Percentiles rank a stretch among this genome's conserved stretches.
Evolutionary conservation across 2,797 vertebrate genomes (phyloP).

Genomic region (Peromyscus melanophrys): DNA sequence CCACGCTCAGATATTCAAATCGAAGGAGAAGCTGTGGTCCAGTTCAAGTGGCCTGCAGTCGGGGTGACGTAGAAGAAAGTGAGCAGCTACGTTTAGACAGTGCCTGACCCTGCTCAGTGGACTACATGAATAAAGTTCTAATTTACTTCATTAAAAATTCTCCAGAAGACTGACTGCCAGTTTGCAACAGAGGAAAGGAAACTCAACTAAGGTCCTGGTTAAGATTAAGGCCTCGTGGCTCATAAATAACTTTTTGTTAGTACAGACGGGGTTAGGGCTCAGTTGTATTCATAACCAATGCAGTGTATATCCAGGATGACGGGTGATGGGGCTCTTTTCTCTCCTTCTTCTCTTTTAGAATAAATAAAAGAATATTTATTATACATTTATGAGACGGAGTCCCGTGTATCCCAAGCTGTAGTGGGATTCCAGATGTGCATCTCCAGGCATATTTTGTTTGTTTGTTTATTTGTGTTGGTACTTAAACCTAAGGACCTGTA

Average conservation of each 20-base stretch:
- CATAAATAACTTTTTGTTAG: neutral
- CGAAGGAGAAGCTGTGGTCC: neutral
- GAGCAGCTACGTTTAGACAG: neutral
- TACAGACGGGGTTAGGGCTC: neutral
- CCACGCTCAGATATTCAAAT: neutral
- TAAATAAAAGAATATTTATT: neutral
- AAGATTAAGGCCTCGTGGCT: neutral
- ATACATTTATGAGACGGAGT: neutral
- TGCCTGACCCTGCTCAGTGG: too few species aligned
- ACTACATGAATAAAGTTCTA: neutral
- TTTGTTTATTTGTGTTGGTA: neutral
- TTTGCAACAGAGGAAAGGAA: neutral
- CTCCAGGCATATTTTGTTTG: neutral
- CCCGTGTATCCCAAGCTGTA: neutral
- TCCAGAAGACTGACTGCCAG: neutral
- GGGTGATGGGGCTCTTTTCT: neutral
- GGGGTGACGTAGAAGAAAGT: neutral
- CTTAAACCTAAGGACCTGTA: neutral
- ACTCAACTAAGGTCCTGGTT: neutral
- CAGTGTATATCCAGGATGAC: accelerated
- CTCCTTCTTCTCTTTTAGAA: neutral
- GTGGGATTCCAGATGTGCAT: neutral
- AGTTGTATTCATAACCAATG: neutral
- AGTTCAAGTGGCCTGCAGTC: neutral
- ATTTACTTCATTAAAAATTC: neutral